Evolutionary conservation across 1,140 invertebrate species (phyloP).

Genomic region (Pseudomyrmex cubaensis): DNA sequence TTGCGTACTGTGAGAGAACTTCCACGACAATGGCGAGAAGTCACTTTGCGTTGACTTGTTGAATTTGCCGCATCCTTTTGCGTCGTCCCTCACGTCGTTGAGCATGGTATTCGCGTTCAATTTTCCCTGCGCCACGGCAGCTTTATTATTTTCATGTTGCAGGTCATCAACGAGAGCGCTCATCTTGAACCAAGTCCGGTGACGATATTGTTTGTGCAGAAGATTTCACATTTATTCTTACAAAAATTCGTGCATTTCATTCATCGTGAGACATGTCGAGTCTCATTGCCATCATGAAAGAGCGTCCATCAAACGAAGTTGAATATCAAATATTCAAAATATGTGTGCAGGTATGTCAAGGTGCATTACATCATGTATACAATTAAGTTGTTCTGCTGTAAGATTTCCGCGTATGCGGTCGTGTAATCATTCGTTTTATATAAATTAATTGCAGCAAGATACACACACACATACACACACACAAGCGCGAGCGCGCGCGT

Average conservation of each 20-base stretch:
- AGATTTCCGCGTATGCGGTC: neutral
- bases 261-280: too few relatives aligned
- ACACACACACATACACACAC: too few relatives aligned
- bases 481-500: too few relatives aligned
- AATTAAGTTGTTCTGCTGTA: neutral
- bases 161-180: neutral
- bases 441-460: neutral
- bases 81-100: slow-evolving; percentile 36
- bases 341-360: slow-evolving; percentile 11
- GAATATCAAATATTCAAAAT: neutral
- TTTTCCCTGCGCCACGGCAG: slow-evolving; percentile 17
- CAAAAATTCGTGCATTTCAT: too few relatives aligned
- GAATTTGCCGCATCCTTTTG: slow-evolving; percentile 42
- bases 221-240: neutral
- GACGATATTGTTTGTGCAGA: neutral
- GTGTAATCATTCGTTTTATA: slow-evolving; percentile 8
- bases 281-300: neutral
- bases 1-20: slow-evolving; percentile 59
- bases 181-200: neutral
- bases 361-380: slow-evolving; percentile 1
- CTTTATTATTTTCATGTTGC: slow-evolving; percentile 16
- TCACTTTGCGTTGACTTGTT: slow-evolving; percentile 81
- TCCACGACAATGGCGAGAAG: slow-evolving; percentile 71
- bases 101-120: neutral
- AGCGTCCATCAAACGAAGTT: neutral